Conservation (phyloP, 2,113 vertebrate species). For the Lutjanus erythropterus region DNA sequence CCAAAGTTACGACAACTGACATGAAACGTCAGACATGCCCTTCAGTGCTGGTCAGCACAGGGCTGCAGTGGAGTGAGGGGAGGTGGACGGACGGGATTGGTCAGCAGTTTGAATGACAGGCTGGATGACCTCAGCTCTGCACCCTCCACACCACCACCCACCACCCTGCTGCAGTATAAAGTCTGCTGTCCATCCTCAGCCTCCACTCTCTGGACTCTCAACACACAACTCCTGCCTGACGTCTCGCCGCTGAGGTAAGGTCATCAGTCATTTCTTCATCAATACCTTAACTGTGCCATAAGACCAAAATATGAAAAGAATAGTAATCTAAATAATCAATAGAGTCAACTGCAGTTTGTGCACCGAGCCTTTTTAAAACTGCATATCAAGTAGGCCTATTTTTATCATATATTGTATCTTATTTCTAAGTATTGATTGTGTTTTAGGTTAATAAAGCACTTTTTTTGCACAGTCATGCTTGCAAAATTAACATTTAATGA, state of each 20-base stretch:
- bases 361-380: too few relatives aligned
- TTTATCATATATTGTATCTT: too few relatives aligned
- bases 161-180: constrained; percentile 65
- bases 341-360: too few relatives aligned
- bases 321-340: too few relatives aligned
- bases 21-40: neutral
- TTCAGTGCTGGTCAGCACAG: constrained; percentile 20
- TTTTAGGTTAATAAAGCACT: too few relatives aligned
- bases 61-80: constrained; percentile 69
- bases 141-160: constrained; percentile 24
- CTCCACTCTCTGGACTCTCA: constrained; percentile 29
- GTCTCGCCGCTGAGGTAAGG: constrained; percentile 53
- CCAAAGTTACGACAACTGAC: too few relatives aligned
- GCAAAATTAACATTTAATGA: too few relatives aligned
- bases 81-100: constrained; percentile 64
- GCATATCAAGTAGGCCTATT: too few relatives aligned
- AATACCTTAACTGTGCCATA: too few relatives aligned
- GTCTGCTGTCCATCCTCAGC: constrained; percentile 33
- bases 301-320: too few relatives aligned
- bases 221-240: neutral
- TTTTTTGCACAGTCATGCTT: too few relatives aligned
- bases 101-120: constrained; percentile 55
- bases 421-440: too few relatives aligned
- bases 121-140: constrained; percentile 48
- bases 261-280: neutral